Base-by-base conservation (phyloP, 2,797 vertebrate genomes). In the Sphaeramia orbicularis region DNA sequence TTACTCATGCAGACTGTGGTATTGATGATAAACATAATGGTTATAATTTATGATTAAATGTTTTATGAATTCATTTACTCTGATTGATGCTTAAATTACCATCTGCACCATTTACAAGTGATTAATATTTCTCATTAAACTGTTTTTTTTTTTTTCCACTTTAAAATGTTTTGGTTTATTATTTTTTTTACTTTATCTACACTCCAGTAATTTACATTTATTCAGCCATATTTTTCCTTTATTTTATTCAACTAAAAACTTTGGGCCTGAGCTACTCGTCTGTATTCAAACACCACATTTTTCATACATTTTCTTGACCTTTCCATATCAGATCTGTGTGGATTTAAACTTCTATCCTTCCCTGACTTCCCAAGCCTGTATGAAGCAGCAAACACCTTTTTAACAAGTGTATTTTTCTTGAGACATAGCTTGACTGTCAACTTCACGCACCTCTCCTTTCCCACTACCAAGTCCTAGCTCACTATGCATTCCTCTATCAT, bases 251-350 rank as follows among this genome's bases (percentile, higher is more conserved):
- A 9, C 35, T 3, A n/a, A 4, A 50, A 32, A 35, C 21, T n/a
- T 55, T 16, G 16, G 1, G 3, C 4, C 43, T 35, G 3, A 27
- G 10, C 35, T 57, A 12, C 36, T 40, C 35, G 61, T 58, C 7
- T 58, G 2, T 48, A 15, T 62, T 58, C 13, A 53, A 55, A 36
- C 48, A 30, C 50, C 42, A 45, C 30, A 24, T 37, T 70, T 50
- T 18, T 49, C 35, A 21, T 18, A 37, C 3, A 45, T 44, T 51
- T 47, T 10, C n/a, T 43, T 68, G 56, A 76, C 78, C 67, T 82
- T 76, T 64, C 42, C 35, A 38, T 9, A 27, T 45, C 14, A 13
- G n/a, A 14, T 43, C 50, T 51, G 19, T 6, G 24, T n/a, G 37
- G 44, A 10, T 55, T 40, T 63, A 48, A 38, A 43, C 10, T 27